Evolutionary conservation across 2,113 vertebrate species (phyloP), one percentile per base, ranked within the genome.

Genomic region (Etheostoma cragini): DNA sequence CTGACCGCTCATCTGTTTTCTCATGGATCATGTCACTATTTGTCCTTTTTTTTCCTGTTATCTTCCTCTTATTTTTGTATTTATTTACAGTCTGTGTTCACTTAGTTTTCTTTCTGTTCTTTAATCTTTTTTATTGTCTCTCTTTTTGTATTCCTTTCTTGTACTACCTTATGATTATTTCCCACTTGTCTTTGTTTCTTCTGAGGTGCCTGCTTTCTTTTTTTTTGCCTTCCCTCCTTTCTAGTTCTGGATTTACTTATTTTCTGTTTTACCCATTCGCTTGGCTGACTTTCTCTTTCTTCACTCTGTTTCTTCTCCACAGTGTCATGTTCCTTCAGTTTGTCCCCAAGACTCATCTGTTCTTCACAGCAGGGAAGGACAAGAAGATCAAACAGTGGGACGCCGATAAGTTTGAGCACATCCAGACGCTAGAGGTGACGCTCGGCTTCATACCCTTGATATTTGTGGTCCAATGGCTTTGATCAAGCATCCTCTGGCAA

Each of bases 321-420:
- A 99, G 98, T 71, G 96, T 99, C 91, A 98, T 99, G 98, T 96
- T 94, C 90, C 96, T 99, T 16, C 96, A 96, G 94, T 99, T 99
- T 82, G 97, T 99, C 47, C 96, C 97, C 3, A 98, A 97, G 92
- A 98, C 98, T 76, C 98, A 99, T 88, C 95, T 99, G 87, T 99
- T 99, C 95, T 99, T 99, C 94, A 99, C 98, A 6, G 96, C 97
- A 6, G 98, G 98, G 47, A 99, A 99, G 84, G 98, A 99, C 85
- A 93, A 64, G 72, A 99, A 96, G 94, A 96, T 99, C 78, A 99
- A 99, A 74, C 98, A 99, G 88, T 99, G 98, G 98, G 98, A 99
- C 72, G 98, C 98, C 0, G 98, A 99, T 95, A 97, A 95, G 84
- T 99, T 99, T 91, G 96, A 97, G 85, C 97, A 96, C 72, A 94